phyloP scores from a whole-genome alignment of 2,797 vertebrate species.

The Calcarius lapponicus region DNA sequence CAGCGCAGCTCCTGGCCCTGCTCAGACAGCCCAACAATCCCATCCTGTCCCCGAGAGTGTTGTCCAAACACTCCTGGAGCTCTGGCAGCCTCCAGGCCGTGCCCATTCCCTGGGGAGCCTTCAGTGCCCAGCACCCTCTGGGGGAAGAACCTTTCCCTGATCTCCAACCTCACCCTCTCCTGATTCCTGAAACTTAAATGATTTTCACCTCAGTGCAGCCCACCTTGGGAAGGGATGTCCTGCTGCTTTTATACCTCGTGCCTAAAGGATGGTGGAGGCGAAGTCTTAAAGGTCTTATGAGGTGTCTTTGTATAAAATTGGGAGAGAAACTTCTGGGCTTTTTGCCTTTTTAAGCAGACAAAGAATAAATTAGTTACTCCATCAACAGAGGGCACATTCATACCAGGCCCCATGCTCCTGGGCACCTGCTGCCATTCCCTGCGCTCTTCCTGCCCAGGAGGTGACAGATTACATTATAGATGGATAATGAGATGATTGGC shows the following conservation, averaged over 20 bases:
- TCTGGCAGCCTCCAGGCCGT: neutral
- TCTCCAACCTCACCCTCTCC: neutral
- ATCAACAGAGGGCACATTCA: too few relatives aligned
- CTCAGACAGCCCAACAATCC: neutral
- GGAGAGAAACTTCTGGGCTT: too few relatives aligned
- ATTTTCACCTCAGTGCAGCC: neutral
- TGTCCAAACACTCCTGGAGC: neutral
- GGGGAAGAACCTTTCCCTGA: neutral
- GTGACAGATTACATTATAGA: neutral
- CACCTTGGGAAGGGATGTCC: accelerated
- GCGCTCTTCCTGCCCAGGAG: accelerated
- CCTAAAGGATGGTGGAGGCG: too few relatives aligned
- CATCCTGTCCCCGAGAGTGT: accelerated
- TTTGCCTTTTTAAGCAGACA: too few relatives aligned
- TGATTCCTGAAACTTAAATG: neutral
- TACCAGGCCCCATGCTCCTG: neutral
- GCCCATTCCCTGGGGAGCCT: neutral
- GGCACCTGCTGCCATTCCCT: neutral
- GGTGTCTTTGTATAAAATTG: too few relatives aligned
- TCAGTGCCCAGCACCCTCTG: neutral
- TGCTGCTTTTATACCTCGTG: accelerated
- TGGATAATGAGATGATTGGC: too few relatives aligned
- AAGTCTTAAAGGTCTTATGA: too few relatives aligned
- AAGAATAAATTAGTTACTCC: too few relatives aligned
- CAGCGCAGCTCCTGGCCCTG: neutral